Conservation (phyloP, 2,113 vertebrate genomes). For the Antechinus flavipes region DNA sequence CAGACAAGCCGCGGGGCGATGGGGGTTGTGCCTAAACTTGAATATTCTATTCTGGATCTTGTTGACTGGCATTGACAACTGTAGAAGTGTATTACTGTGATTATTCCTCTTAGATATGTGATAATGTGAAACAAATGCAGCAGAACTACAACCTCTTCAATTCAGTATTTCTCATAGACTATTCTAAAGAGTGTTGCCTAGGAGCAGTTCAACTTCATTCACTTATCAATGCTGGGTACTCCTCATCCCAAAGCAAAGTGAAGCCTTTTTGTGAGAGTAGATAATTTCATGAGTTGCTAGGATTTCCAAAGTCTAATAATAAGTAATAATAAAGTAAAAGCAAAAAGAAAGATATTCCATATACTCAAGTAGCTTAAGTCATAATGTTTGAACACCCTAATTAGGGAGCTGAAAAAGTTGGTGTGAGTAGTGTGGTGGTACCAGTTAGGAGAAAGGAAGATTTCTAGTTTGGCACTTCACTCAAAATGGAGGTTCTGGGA, state of each 20-base stretch:
- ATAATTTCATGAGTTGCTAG: background rate
- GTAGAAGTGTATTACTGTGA: constrained; percentile 34
- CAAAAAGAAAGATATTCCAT: background rate
- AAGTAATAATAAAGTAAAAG: background rate
- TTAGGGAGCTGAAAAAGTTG: background rate
- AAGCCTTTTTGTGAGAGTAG: background rate
- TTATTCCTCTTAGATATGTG: constrained; percentile 30
- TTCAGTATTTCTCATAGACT: constrained; percentile 3
- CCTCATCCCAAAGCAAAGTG: background rate
- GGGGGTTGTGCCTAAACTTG: background rate
- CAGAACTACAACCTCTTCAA: constrained; percentile 5
- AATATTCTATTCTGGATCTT: constrained; percentile 15
- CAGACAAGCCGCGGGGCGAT: constrained; percentile 5
- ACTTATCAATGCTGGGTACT: background rate
- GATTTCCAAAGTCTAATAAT: background rate
- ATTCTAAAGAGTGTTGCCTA: background rate
- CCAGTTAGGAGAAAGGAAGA: background rate
- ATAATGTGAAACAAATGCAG: constrained; percentile 29
- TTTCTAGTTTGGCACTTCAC: background rate
- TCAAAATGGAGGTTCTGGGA: background rate
- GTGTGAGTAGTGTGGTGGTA: background rate
- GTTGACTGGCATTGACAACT: constrained; percentile 31
- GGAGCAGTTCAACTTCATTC: background rate
- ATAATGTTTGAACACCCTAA: background rate
- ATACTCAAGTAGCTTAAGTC: background rate